Base-by-base conservation (phyloP, 92 coral and sea anemone genomes). In the Porites rus region DNA sequence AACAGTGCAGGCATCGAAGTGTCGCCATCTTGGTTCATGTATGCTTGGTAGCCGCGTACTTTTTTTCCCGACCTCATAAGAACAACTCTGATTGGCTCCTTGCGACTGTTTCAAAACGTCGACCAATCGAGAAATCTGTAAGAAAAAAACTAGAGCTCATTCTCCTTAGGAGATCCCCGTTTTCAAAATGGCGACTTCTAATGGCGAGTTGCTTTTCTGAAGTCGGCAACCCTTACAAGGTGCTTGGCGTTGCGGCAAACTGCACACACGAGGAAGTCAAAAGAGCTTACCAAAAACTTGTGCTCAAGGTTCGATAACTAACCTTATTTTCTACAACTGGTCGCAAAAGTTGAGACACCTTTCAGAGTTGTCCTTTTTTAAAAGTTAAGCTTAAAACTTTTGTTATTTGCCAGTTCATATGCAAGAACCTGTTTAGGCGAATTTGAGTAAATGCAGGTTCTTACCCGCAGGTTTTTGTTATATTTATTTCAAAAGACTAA, bases 221-320 rank as follows among this genome's bases (percentile, higher is more conserved):
- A 65, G n/a, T 59, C 31, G 61, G 63, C 21, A 92, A 82, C 69
- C 88, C 89, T 17, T 97, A 97, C 84, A 86, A 88, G 65, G 92
- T 92, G 20, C 92, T 97, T 69, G 99, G 98, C 31, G 94, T 97
- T 51, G 76, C 89, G 28, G 65, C 88, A 54, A 78, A 77, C 68
- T 93, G 98, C 28, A 74, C 87, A 53, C 88, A 86, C 50, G 94
- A 83, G 52, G 98, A 95, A 88, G 92, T 97, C 13, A 97, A 92
- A 80, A 85, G 90, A 80, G 88, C 87, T 68, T 97, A 97, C 65
- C 99, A 95, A 69, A 89, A 74, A 61, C 90, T 95, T 22, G 91
- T 92, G 9, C 88, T 92, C 2, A 91, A 93, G 95, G 99, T 81
- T 72, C 11, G 80, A 50, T 17, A 19, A 54, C 69, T 54, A 54